Conservation (phyloP, 2,888 invertebrate species). For the Pelosia muscerda region DNA sequence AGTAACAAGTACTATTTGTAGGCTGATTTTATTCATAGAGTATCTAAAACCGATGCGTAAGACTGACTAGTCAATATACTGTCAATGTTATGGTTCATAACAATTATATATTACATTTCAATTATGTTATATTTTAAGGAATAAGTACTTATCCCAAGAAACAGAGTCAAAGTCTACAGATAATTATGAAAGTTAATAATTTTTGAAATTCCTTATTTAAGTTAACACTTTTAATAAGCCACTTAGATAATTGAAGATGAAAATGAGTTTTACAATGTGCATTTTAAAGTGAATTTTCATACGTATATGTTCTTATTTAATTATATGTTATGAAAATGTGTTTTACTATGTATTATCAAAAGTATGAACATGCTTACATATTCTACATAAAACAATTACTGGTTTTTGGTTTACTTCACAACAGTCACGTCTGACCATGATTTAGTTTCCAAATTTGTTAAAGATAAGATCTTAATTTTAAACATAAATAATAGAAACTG, state of each 20-base stretch:
- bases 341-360: not conserved
- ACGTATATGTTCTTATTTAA: not conserved
- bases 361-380: conserved; percentile 1
- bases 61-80: too few relatives aligned
- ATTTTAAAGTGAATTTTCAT: not conserved
- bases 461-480: conserved; percentile 14
- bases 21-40: too few relatives aligned
- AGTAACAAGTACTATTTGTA: not conserved
- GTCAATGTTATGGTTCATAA: too few relatives aligned
- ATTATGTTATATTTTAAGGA: too few relatives aligned
- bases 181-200: not conserved
- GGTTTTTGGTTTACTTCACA: conserved; percentile 13
- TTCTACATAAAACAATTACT: conserved; percentile 9
- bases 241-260: not conserved
- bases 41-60: too few relatives aligned
- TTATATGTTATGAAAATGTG: conserved; percentile 5
- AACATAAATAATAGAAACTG: conserved; percentile 16
- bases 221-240: not conserved
- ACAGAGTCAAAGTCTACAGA: not conserved
- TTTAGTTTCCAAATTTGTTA: conserved; percentile 10
- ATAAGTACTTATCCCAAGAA: too few relatives aligned
- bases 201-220: not conserved
- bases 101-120: too few relatives aligned
- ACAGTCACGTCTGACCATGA: conserved; percentile 14
- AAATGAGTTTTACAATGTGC: not conserved